Evolutionary conservation across 53 echinoderm and acorn worm genomes (phyloP).

Genomic region (Hippasteria phrygiana): DNA sequence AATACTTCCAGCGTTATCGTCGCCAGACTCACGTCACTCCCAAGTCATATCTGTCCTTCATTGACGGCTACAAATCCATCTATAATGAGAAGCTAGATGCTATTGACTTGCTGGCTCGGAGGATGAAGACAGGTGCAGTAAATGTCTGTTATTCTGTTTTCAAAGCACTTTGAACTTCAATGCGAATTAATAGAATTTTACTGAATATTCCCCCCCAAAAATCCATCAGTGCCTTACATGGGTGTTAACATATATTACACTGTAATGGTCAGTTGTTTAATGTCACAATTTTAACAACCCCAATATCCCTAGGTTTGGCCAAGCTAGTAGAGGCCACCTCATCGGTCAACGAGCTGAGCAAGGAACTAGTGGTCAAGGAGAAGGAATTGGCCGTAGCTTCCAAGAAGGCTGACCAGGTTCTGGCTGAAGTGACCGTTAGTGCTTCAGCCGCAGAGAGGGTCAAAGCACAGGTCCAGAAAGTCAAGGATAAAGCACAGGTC

Average conservation of each 20-base stretch:
- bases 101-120: constrained; percentile 85
- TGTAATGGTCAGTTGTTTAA: too few relatives aligned
- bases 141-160: neutral
- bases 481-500: constrained; percentile 98
- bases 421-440: constrained; percentile 99
- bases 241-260: too few relatives aligned
- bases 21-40: constrained; percentile 98
- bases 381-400: constrained; percentile 97
- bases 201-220: too few relatives aligned
- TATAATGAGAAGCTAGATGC: constrained; percentile 85
- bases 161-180: too few relatives aligned
- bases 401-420: constrained; percentile 93
- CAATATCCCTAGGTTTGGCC: constrained; percentile 75
- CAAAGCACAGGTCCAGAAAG: constrained; percentile 99
- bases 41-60: constrained; percentile 98
- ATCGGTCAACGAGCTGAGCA: constrained; percentile 98
- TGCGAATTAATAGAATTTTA: too few relatives aligned
- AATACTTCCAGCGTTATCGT: constrained; percentile 97
- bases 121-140: constrained; percentile 92
- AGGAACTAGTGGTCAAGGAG: constrained; percentile 97
- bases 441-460: constrained; percentile 99
- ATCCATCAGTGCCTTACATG: too few relatives aligned
- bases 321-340: constrained; percentile 94
- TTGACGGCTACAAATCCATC: constrained; percentile 94
- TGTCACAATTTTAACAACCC: too few relatives aligned